Evolutionary conservation across 2,888 invertebrate genomes (phyloP), one percentile per base, ranked within the genome.

Genomic region (Polylopha cassiicola): DNA sequence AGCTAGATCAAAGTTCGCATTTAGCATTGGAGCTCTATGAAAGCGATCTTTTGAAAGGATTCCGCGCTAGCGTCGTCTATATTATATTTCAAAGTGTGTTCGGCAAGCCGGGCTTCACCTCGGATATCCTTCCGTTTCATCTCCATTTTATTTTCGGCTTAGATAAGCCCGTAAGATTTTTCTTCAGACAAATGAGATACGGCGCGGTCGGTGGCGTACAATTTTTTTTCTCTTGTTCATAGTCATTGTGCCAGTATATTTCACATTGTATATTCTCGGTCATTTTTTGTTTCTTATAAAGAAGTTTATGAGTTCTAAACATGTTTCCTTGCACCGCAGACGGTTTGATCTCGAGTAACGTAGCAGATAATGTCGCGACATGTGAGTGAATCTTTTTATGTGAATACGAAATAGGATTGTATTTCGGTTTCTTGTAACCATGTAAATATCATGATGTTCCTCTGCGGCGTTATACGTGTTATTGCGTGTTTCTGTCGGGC

Each of bases 61-160:
- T 65, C 53, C 52, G 39, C 48, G 44, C 26, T 37, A 41, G 52
- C 61, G 59, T 62, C 61, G 52, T 60, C 65, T 65, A 74, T 76
- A 74, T n/a, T n/a, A n/a, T 41, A 41, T 74, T 73, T 74, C 68
- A 70, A 66, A 68, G 65, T 65, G 69, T 68, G 68, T 64, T 61
- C 53, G 55, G 59, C 58, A 50, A 58, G 49, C 54, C 52, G 47
- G 57, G 63, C 52, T 65, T 59, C 63, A 65, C 69, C 66, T 67
- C 56, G 54, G 56, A 64, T 70, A 73, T 75, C 74, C 69, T 65
- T 71, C 52, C 69, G 66, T 71, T 78, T 69, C 66, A 73, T 76
- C 72, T 76, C 65, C 68, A 74, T 75, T 78, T 75, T 75, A 73
- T 71, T 73, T 68, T 69, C 60, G 59, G 65, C 67, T 67, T 64